Evolutionary conservation across 2,797 vertebrate genomes (phyloP).

Genomic region (Amblyopsis hoosieri): DNA sequence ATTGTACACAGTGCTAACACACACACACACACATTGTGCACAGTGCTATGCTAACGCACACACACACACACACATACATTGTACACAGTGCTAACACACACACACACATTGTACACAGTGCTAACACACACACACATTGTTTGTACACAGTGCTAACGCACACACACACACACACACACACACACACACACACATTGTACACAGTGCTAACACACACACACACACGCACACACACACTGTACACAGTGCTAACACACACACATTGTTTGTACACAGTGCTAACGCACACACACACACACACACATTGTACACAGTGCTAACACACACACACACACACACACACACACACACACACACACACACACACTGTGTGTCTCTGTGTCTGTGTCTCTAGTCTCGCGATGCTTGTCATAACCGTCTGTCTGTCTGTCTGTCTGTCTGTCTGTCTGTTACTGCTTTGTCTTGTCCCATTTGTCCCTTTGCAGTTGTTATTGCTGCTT

Average conservation of each 20-base stretch:
- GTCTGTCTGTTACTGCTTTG: conserved; percentile 2
- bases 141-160: too few species aligned
- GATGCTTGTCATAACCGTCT: background rate
- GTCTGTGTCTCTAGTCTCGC: background rate
- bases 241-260: conserved; percentile 23
- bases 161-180: background rate
- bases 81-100: background rate
- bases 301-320: background rate
- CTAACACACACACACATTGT: conserved; percentile 7
- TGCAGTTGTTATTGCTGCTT: too few species aligned
- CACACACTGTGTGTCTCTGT: background rate
- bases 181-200: conserved; percentile 1
- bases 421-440: conserved; percentile 1
- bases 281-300: conserved; percentile 7
- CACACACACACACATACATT: conserved; percentile 12
- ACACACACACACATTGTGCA: background rate
- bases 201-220: conserved; percentile 1
- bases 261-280: conserved; percentile 30
- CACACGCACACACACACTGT: conserved; percentile 27
- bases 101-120: background rate
- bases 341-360: background rate
- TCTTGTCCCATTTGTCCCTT: background rate
- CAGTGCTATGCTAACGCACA: too few species aligned
- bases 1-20: conserved; percentile 27
- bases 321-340: background rate